Conservation (phyloP, 2,113 vertebrate species). For the Clupea harengus region DNA sequence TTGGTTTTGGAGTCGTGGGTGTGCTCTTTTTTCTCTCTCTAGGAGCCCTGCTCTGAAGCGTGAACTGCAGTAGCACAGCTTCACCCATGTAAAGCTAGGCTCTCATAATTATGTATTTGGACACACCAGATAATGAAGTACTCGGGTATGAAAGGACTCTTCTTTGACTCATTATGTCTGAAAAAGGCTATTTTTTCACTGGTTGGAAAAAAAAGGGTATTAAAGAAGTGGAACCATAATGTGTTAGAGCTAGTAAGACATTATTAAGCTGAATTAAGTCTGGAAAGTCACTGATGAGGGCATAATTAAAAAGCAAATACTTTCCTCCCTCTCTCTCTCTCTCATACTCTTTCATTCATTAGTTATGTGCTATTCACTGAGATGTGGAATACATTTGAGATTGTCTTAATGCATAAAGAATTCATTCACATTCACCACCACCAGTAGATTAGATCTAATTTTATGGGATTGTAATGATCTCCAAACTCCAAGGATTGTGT, state of each 20-base stretch:
- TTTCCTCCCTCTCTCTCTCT: conserved; percentile 9
- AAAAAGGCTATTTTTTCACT: neutral
- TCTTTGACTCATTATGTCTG: conserved; percentile 5
- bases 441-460: neutral
- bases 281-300: conserved; percentile 23
- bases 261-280: neutral
- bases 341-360: neutral
- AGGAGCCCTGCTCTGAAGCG: neutral
- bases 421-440: neutral
- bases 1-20: neutral
- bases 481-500: too few relatives aligned
- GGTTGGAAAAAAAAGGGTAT: neutral
- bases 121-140: neutral
- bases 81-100: neutral
- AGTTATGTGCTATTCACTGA: neutral
- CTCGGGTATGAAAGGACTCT: neutral
- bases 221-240: conserved; percentile 8
- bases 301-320: conserved; percentile 26
- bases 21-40: neutral
- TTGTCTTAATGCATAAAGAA: neutral
- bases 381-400: neutral
- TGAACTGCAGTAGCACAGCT: neutral
- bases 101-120: neutral
- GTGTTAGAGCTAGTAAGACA: neutral
- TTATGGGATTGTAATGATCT: too few relatives aligned